phyloP scores from a whole-genome alignment of 2,797 vertebrate species.

The Oreortyx pictus region DNA sequence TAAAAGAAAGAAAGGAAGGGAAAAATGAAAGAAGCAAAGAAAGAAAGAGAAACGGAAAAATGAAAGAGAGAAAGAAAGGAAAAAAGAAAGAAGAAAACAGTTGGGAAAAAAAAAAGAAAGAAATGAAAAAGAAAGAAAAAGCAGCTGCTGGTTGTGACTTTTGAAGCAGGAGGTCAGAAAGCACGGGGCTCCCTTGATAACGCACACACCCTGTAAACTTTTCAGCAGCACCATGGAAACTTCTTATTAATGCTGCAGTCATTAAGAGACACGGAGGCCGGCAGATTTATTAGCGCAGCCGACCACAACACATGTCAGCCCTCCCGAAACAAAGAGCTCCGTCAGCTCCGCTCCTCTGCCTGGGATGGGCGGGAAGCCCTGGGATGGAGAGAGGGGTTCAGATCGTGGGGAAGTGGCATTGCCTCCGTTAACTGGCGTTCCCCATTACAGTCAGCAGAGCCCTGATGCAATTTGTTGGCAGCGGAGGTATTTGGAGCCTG shows the following conservation, averaged over 20 bases:
- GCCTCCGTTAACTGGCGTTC: background rate
- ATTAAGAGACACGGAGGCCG: constrained; percentile 17
- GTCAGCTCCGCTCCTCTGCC: background rate
- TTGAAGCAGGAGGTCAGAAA: constrained; percentile 19
- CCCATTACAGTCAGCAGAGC: background rate
- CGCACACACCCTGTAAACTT: constrained; percentile 43
- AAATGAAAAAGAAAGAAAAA: background rate
- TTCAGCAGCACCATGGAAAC: constrained; percentile 55
- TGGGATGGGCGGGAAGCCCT: background rate
- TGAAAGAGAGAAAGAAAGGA: background rate
- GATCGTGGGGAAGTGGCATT: background rate
- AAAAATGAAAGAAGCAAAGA: too few relatives aligned
- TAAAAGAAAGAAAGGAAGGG: too few relatives aligned
- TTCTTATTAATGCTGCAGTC: constrained; percentile 57
- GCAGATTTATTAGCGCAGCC: constrained; percentile 40
- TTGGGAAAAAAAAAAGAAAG: background rate
- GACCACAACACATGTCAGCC: constrained; percentile 54
- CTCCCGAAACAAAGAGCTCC: constrained; percentile 54
- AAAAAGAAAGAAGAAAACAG: too few relatives aligned
- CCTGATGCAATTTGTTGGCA: background rate
- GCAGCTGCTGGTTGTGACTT: background rate
- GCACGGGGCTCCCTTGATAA: background rate
- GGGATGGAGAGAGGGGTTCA: background rate
- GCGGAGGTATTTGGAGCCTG: background rate
- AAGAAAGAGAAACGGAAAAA: too few relatives aligned